A percentile compares a stretch with the other conserved stretches of the same genome.
phyloP scores from a whole-genome alignment of 2,797 vertebrate genomes.

The Sebastes trivittatus region DNA sequence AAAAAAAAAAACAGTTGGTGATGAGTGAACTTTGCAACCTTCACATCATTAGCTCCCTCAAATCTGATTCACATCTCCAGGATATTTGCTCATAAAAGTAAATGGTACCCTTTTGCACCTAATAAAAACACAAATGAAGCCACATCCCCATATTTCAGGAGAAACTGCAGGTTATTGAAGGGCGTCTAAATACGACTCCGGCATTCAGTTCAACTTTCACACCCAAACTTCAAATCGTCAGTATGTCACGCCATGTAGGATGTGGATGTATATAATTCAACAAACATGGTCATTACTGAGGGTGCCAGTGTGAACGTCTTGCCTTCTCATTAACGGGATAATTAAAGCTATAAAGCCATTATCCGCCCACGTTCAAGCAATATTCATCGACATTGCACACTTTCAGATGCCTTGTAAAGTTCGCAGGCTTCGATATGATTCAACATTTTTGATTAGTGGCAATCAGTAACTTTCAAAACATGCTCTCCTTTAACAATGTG shows the following conservation, averaged over 20 bases:
- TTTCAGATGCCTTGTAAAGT: slow-evolving; percentile 29
- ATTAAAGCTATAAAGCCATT: slow-evolving; percentile 38
- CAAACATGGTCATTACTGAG: slow-evolving; percentile 43
- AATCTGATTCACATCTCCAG: slow-evolving; percentile 46
- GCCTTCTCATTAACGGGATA: slow-evolving; percentile 38
- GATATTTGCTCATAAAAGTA: slow-evolving; percentile 61
- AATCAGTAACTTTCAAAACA: not conserved
- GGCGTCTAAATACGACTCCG: not conserved
- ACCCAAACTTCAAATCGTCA: slow-evolving; percentile 30
- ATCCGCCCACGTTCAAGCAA: slow-evolving; percentile 32
- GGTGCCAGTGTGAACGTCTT: slow-evolving; percentile 34
- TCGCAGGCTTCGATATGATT: slow-evolving; percentile 40
- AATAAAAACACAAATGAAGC: slow-evolving; percentile 52
- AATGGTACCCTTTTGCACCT: slow-evolving; percentile 52
- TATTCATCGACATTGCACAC: slow-evolving; percentile 38
- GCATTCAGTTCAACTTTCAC: slow-evolving; percentile 22
- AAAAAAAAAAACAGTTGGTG: slow-evolving; percentile 18
- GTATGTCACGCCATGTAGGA: slow-evolving; percentile 35
- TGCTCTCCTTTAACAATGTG: not conserved
- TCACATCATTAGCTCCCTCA: slow-evolving; percentile 43
- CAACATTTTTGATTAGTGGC: slow-evolving; percentile 5
- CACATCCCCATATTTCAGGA: slow-evolving; percentile 42
- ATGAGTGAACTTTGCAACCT: slow-evolving; percentile 32
- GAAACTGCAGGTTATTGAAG: slow-evolving; percentile 23
- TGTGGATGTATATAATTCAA: slow-evolving; percentile 56